Conservation (phyloP, 2,113 vertebrate species). For the Halcyon malimbica region DNA sequence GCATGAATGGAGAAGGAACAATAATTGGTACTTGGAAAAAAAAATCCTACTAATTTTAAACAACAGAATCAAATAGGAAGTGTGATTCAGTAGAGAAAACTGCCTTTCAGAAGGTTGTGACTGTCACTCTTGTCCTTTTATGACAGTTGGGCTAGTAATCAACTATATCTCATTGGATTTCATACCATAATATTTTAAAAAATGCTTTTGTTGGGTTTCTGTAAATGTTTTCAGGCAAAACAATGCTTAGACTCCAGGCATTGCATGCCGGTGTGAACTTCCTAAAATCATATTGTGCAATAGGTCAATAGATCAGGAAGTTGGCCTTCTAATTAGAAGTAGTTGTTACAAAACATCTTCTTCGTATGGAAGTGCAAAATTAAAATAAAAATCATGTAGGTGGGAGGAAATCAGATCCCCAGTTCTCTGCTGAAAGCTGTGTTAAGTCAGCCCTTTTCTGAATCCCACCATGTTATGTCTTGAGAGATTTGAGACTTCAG, state of each 20-base stretch:
- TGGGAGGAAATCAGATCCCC: background rate
- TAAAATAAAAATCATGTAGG: background rate
- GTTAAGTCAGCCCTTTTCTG: background rate
- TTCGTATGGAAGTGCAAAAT: background rate
- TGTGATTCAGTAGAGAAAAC: background rate
- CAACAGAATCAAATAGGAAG: background rate
- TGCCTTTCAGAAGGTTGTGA: background rate
- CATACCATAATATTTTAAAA: background rate
- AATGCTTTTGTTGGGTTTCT: background rate
- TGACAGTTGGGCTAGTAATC: background rate
- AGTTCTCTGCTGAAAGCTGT: background rate
- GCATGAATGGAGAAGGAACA: background rate
- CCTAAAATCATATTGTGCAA: conserved; percentile 65
- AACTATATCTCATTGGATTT: background rate
- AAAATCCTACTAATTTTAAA: background rate
- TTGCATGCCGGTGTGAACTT: conserved; percentile 25
- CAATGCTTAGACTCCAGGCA: background rate
- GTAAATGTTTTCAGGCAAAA: conserved; percentile 16
- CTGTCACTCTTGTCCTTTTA: background rate
- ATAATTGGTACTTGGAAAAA: background rate
- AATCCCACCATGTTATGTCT: fast-evolving
- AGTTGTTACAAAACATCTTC: background rate
- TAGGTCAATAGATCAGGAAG: conserved; percentile 65
- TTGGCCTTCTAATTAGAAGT: conserved; percentile 56
- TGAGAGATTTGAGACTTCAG: background rate